Percentiles rank a stretch among this genome's conserved stretches.
Conservation (phyloP, 2,797 vertebrate species). For the Uromys caudimaculatus region DNA sequence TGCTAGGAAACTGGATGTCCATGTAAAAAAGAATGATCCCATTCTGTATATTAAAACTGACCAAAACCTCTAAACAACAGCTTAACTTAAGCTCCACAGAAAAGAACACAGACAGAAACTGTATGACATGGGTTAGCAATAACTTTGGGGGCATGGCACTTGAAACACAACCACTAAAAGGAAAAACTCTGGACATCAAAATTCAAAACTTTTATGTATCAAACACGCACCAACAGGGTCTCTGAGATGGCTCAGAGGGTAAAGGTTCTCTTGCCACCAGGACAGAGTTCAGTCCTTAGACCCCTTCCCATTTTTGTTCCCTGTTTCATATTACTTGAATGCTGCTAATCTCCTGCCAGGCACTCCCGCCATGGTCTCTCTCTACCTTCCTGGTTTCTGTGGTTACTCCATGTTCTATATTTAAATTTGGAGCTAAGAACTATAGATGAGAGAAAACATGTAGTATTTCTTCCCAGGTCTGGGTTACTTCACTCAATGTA, state of each 20-base stretch:
- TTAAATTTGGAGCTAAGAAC: not conserved
- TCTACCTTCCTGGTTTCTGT: not conserved
- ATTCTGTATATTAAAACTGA: not conserved
- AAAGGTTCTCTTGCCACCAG: not conserved
- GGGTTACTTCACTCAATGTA: not conserved
- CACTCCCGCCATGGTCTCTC: not conserved
- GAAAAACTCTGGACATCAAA: not conserved
- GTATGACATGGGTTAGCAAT: not conserved
- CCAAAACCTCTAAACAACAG: slow-evolving; percentile 3
- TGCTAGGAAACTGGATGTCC: not conserved
- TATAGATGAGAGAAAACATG: not conserved
- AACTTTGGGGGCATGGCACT: not conserved
- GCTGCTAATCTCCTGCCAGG: no score
- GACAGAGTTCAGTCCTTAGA: not conserved
- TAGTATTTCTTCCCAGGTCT: not conserved
- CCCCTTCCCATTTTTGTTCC: not conserved
- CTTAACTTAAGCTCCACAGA: not conserved
- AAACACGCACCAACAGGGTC: not conserved
- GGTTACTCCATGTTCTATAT: not conserved
- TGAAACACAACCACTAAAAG: slow-evolving; percentile 19
- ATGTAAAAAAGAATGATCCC: not conserved
- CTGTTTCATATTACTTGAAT: not conserved
- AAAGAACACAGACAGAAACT: not conserved
- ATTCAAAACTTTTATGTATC: not conserved
- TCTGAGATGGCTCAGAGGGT: not conserved